These are phyloP conservation scores for Tachyglossus aculeatus DNA, from an alignment of 2,797 vertebrate genomes.

Conservation along the genomic window DNA sequence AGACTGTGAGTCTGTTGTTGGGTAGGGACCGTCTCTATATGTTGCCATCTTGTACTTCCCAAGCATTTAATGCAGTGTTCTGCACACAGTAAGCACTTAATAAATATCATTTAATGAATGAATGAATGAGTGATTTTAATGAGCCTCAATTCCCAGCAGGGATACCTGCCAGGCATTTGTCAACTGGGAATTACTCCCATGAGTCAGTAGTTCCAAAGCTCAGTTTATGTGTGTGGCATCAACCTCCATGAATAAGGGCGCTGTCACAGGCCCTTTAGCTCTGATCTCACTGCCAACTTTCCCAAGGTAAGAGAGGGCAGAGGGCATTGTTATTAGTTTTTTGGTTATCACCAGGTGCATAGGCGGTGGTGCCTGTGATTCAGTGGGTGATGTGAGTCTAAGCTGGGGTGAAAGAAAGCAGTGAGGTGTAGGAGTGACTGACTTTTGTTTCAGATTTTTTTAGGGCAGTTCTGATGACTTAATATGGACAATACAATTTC, in stretches of 20 bases:
- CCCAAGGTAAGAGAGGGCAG: neutral
- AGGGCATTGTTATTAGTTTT: neutral
- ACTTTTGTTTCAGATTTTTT: too few species aligned
- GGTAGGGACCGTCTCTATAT: too few species aligned
- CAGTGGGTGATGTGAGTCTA: neutral
- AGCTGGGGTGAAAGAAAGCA: neutral
- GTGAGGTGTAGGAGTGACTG: neutral
- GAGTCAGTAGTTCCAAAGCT: neutral
- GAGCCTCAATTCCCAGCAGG: neutral
- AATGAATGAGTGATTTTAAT: too few species aligned
- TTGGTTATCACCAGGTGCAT: neutral
- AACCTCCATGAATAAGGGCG: neutral
- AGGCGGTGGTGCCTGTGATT: neutral
- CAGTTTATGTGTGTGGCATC: neutral
- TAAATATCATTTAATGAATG: too few species aligned
- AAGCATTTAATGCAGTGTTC: too few species aligned
- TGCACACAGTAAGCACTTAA: too few species aligned
- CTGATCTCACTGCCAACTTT: constrained; percentile 2
- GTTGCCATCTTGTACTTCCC: too few species aligned
- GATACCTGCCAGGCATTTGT: neutral
- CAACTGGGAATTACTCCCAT: neutral
- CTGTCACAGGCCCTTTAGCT: neutral
- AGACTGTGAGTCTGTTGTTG: too few species aligned
- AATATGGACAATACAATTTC: neutral
- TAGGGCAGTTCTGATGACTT: neutral